Percentiles rank a stretch among this genome's conserved stretches.
These are phyloP conservation scores for Karalla daura DNA, from an alignment of 2,797 vertebrate species.

Conservation along the genomic window DNA sequence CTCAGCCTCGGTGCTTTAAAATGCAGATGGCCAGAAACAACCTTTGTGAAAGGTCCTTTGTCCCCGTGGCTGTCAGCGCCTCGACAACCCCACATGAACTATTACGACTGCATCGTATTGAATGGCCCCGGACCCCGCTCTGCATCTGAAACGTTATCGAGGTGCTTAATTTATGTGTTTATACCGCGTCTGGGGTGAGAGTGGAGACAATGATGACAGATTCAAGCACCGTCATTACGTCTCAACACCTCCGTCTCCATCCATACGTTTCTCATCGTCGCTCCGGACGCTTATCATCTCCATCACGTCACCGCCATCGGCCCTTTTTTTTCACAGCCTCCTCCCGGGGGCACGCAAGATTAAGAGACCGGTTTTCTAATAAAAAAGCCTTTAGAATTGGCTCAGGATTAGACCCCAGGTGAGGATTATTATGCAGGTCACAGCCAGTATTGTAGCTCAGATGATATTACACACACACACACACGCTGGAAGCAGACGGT, in stretches of 20 bases:
- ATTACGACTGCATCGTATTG: slow-evolving; percentile 32
- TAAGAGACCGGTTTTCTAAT: slow-evolving; percentile 38
- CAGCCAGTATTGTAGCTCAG: slow-evolving; percentile 35
- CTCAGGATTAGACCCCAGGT: slow-evolving; percentile 62
- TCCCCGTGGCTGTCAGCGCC: slow-evolving; percentile 44
- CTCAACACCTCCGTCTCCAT: slow-evolving; percentile 21
- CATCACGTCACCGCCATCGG: slow-evolving; percentile 20
- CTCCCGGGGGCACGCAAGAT: slow-evolving; percentile 55
- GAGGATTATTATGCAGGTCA: slow-evolving; percentile 63
- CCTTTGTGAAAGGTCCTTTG: slow-evolving; percentile 44
- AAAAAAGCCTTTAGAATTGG: slow-evolving; percentile 52
- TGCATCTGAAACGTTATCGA: slow-evolving; percentile 30
- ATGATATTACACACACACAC: slow-evolving; percentile 39
- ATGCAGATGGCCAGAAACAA: slow-evolving; percentile 44
- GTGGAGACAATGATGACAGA: slow-evolving; percentile 29
- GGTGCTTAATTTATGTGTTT: slow-evolving; percentile 51
- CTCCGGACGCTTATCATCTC: slow-evolving; percentile 41
- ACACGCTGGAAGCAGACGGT: slow-evolving; percentile 31
- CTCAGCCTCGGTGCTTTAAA: slow-evolving; percentile 20
- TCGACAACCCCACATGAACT: slow-evolving; percentile 35
- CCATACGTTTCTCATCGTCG: slow-evolving; percentile 42
- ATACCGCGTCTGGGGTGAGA: slow-evolving; percentile 23
- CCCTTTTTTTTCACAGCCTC: slow-evolving; percentile 25
- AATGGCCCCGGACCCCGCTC: slow-evolving; percentile 32
- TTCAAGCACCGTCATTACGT: neutral